These are phyloP conservation scores for Rallus crepitans DNA, from an alignment of 2,797 vertebrate genomes.

Conservation along the genomic window DNA sequence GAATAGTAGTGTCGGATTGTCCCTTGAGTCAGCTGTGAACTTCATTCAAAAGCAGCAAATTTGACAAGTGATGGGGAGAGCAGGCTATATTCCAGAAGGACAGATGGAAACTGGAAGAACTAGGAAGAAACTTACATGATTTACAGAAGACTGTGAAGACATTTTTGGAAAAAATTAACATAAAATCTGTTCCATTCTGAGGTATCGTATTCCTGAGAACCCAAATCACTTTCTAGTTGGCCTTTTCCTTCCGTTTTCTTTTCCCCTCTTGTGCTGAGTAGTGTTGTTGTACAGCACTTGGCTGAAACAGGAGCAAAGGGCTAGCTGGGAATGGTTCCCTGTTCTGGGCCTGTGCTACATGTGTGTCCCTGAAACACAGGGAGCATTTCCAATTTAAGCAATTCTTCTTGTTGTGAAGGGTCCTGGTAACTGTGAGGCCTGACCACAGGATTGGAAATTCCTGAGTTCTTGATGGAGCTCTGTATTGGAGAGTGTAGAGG, in stretches of 20 bases:
- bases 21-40: not conserved
- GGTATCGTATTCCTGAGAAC: not conserved
- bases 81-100: not conserved
- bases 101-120: not conserved
- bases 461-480: not conserved
- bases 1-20: not conserved
- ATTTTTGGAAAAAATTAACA: not conserved
- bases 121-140: not conserved
- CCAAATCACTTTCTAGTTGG: not conserved
- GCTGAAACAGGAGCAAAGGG: not conserved
- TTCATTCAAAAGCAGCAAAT: not conserved
- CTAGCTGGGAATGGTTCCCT: not conserved
- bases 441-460: not conserved
- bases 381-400: not conserved
- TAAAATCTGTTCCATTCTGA: not conserved
- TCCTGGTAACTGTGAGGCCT: not conserved
- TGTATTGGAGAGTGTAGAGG: not conserved
- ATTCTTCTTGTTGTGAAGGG: not conserved
- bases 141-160: not conserved
- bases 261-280: accelerated
- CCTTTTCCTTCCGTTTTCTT: not conserved
- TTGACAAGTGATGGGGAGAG: not conserved
- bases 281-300: not conserved
- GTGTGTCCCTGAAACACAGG: not conserved
- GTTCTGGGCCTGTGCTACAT: accelerated